Percentiles rank a stretch among this genome's conserved stretches.
These are phyloP conservation scores for Phlogophora meticulosa DNA, from an alignment of 2,888 invertebrate species.

Conservation along the genomic window DNA sequence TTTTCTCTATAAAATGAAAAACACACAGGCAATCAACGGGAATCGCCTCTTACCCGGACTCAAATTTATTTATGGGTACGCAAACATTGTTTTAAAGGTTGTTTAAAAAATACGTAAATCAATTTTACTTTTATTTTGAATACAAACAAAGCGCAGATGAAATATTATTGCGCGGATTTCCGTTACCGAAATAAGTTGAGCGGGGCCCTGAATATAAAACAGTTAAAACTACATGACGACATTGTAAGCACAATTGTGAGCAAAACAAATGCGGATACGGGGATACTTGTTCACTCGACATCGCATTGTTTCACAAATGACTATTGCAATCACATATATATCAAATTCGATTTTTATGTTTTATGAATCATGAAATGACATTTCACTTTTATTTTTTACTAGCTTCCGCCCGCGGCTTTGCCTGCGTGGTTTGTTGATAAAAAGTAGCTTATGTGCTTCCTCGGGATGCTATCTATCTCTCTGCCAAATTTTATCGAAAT, in stretches of 20 bases:
- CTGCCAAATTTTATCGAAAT: too few relatives aligned
- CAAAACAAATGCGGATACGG: constrained; percentile 4
- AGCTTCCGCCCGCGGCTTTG: too few relatives aligned
- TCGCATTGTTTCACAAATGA: constrained; percentile 32
- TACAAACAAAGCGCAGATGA: constrained; percentile 45
- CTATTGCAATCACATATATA: not conserved
- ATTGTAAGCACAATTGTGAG: constrained; percentile 20
- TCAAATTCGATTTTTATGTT: constrained; percentile 1
- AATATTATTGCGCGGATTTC: constrained; percentile 57
- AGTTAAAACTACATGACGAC: constrained; percentile 33
- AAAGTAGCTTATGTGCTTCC: too few relatives aligned
- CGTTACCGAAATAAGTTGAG: constrained; percentile 44
- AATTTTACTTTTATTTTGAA: constrained; percentile 56
- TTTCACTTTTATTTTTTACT: too few relatives aligned
- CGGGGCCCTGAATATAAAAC: constrained; percentile 22
- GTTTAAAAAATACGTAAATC: constrained; percentile 52
- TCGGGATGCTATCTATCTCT: too few relatives aligned
- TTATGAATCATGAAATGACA: not conserved
- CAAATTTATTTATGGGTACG: constrained; percentile 42
- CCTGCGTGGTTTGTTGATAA: too few relatives aligned
- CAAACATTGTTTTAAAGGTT: constrained; percentile 57
- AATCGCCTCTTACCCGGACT: constrained; percentile 43
- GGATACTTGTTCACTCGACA: constrained; percentile 3
- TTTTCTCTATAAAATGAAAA: constrained; percentile 31
- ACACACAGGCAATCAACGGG: constrained; percentile 38